These are phyloP conservation scores for Philopedon plagiatum DNA, from an alignment of 2,888 invertebrate genomes.

Conservation along the genomic window DNA sequence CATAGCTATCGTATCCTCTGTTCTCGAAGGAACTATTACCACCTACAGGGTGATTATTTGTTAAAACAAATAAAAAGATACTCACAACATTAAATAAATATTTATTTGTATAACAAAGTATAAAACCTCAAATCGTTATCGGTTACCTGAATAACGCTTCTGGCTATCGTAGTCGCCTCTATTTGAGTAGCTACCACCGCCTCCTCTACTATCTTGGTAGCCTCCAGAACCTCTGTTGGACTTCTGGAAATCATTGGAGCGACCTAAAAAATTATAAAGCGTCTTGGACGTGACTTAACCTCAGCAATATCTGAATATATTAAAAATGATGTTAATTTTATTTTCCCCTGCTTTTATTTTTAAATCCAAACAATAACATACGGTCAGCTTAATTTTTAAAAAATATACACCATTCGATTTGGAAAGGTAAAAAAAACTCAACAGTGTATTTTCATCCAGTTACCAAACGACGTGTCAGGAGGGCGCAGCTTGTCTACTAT, in stretches of 20 bases:
- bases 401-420: no score
- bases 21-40: conserved; percentile 40
- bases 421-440: no score
- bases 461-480: no score
- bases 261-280: conserved; percentile 22
- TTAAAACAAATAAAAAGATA: background rate
- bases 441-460: no score
- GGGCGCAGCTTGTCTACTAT: no score
- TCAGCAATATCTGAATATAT: no score
- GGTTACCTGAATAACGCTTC: conserved; percentile 60
- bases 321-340: no score
- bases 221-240: conserved; percentile 61
- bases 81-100: background rate
- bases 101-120: background rate
- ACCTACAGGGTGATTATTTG: background rate
- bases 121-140: conserved; percentile 37
- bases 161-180: conserved; percentile 35
- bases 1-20: conserved; percentile 32
- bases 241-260: background rate
- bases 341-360: no score
- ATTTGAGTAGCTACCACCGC: conserved; percentile 31
- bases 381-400: no score
- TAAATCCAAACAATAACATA: no score
- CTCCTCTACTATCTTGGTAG: conserved; percentile 59
- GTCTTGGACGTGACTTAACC: no score